phyloP scores from a whole-genome alignment of 1,140 invertebrate species.

The Agrilus planipennis region DNA sequence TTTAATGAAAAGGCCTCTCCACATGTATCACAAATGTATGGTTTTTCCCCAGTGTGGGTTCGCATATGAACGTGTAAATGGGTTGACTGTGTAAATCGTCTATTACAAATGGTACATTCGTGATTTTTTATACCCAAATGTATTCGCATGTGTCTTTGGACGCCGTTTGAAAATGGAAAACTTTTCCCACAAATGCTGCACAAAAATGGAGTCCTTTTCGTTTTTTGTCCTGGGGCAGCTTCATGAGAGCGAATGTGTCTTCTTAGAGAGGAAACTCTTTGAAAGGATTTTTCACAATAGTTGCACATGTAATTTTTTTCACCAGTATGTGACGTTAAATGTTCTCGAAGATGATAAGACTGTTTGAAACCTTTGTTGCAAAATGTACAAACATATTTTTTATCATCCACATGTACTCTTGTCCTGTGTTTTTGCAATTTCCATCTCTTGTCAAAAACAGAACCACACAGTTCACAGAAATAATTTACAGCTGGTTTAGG shows the following conservation, averaged over 20 bases:
- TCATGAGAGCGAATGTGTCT: constrained; percentile 20
- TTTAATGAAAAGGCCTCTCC: constrained; percentile 9
- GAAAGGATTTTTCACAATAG: constrained; percentile 25
- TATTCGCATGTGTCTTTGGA: constrained; percentile 37
- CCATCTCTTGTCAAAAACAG: constrained; percentile 53
- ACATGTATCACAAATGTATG: constrained; percentile 23
- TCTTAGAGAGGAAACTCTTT: constrained; percentile 17
- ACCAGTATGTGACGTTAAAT: constrained; percentile 33
- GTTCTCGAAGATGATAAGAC: constrained; percentile 59
- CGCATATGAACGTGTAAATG: constrained; percentile 52
- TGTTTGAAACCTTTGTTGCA: constrained; percentile 58
- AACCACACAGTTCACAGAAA: constrained; percentile 50
- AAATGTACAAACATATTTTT: constrained; percentile 48
- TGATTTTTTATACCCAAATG: constrained; percentile 36
- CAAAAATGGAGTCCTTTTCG: constrained; percentile 20
- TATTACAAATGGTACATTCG: constrained; percentile 33
- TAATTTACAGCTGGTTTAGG: constrained; percentile 4
- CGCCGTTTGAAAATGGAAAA: constrained; percentile 35
- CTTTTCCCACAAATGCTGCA: constrained; percentile 25
- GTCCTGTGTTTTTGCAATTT: constrained; percentile 58
- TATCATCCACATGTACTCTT: constrained; percentile 53
- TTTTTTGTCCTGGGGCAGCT: constrained; percentile 20
- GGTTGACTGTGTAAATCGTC: constrained; percentile 32
- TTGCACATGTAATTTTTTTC: constrained; percentile 26
- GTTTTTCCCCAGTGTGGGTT: constrained; percentile 55